Evolutionary conservation across 2,888 invertebrate species (phyloP), one percentile per base, ranked within the genome.

Genomic region (Plagiodera versicolora): DNA sequence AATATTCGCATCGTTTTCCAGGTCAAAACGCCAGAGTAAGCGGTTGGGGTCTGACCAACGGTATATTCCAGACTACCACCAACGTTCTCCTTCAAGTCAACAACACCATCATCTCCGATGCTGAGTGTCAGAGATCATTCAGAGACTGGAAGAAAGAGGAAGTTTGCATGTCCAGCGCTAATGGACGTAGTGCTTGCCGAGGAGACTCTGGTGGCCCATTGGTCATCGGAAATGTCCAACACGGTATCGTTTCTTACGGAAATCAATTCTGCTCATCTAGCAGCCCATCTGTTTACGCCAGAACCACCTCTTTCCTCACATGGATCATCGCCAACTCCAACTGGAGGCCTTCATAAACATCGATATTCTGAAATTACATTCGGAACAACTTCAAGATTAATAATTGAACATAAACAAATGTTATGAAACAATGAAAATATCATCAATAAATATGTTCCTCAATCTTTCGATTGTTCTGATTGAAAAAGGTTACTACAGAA

Each of bases 171-270:
- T 52, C 59, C n/a, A 65, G 66, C 17, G 58, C 28, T 24, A 52
- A 35, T 8, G 60, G 60, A 10, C 57, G 49, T 39, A 50, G 59
- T 9, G 52, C 65, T 6, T 69, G 69, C 56, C 56, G 45, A 19
- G 68, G 68, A 1, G 68, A 68, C 50, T 67, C 67, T 28, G 67
- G 68, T 14, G 68, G 68, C 52, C 68, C 68, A 9, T 51, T 68
- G 30, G 57, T 63, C n/a, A 51, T 60, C 9, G 57, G 51, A 19
- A 60, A 60, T 5, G 57, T 19, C 3, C 61, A 61, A 52, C 54
- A 67, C 1, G 68, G 68, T 28, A 49, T 67, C 44, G 64, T 64
- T 11, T 68, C 68, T 9, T 68, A 58, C 47, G 64, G 65, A 10
- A 47, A 48, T 0, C 16, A 9, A 10, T 58, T 39, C n/a, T 68